Conservation (phyloP, 2,113 vertebrate species). For the Ptyas mucosa region DNA sequence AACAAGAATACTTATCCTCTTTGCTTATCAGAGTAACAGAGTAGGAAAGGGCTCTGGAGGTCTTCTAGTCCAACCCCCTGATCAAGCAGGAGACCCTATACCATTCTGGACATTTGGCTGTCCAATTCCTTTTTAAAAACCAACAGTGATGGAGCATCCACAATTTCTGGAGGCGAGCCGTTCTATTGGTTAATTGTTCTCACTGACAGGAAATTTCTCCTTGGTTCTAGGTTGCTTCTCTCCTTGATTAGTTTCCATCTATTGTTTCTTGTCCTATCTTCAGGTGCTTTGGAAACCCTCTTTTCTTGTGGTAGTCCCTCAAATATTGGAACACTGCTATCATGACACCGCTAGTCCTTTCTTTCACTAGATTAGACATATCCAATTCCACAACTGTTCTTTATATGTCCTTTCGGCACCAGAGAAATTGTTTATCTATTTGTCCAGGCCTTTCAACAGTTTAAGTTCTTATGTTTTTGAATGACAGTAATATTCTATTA, state of each 20-base stretch:
- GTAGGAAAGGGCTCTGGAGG: not conserved
- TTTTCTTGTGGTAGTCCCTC: not conserved
- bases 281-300: not conserved
- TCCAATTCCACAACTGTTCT: not conserved
- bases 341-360: not conserved
- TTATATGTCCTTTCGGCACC: not conserved
- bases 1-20: not conserved
- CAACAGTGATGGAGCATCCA: not conserved
- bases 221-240: not conserved
- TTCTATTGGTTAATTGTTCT: not conserved
- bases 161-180: not conserved
- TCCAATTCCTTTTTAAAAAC: not conserved
- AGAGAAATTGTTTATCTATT: not conserved
- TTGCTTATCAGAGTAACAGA: not conserved
- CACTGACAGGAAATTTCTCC: not conserved
- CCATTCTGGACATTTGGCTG: not conserved
- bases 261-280: not conserved
- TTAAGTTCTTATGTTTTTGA: not conserved
- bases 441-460: not conserved
- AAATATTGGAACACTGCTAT: not conserved
- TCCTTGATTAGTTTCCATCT: not conserved
- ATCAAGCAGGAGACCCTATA: not conserved
- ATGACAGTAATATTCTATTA: not conserved
- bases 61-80: not conserved
- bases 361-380: not conserved